Percentiles rank a stretch among this genome's conserved stretches.
These are phyloP conservation scores for Trichoplax adhaerens DNA, from an alignment of 37 sponge, comb jelly and placozoan genomes.

Conservation along the genomic window DNA sequence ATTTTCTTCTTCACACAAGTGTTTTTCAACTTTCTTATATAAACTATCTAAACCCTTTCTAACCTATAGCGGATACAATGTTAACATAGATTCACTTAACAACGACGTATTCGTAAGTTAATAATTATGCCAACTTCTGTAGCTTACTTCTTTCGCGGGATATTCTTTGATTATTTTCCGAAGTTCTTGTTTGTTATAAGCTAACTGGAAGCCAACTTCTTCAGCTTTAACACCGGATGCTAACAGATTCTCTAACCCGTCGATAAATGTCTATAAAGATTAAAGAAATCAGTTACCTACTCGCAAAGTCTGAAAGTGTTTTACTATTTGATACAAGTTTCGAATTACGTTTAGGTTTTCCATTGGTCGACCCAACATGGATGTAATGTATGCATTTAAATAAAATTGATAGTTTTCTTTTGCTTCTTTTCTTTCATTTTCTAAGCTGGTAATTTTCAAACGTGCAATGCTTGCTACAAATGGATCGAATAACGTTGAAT, in stretches of 20 bases:
- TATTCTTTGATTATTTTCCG: constrained; percentile 57
- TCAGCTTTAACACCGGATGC: constrained; percentile 61
- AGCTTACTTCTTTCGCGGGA: constrained; percentile 70
- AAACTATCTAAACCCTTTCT: constrained; percentile 69
- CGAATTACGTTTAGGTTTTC: constrained; percentile 73
- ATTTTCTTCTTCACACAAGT: constrained; percentile 55
- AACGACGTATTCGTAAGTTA: too few species aligned
- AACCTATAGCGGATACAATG: constrained; percentile 20
- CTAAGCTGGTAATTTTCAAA: constrained; percentile 56
- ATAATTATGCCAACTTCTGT: background rate
- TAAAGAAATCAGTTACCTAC: too few species aligned
- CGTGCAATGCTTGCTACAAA: constrained; percentile 40
- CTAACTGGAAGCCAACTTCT: constrained; percentile 66
- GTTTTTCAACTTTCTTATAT: constrained; percentile 70
- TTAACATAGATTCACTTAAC: too few species aligned
- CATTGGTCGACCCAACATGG: constrained; percentile 58
- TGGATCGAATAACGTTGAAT: too few species aligned
- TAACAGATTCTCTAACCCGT: constrained; percentile 55
- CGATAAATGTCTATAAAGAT: constrained; percentile 59
- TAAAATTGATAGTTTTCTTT: constrained; percentile 39
- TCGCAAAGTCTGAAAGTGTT: too few species aligned
- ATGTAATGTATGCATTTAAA: constrained; percentile 40
- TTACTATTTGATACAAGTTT: background rate
- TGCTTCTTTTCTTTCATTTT: constrained; percentile 41
- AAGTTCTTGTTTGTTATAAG: constrained; percentile 51